Conservation (phyloP, 2,888 invertebrate genomes). For the Platynereis dumerilii region DNA sequence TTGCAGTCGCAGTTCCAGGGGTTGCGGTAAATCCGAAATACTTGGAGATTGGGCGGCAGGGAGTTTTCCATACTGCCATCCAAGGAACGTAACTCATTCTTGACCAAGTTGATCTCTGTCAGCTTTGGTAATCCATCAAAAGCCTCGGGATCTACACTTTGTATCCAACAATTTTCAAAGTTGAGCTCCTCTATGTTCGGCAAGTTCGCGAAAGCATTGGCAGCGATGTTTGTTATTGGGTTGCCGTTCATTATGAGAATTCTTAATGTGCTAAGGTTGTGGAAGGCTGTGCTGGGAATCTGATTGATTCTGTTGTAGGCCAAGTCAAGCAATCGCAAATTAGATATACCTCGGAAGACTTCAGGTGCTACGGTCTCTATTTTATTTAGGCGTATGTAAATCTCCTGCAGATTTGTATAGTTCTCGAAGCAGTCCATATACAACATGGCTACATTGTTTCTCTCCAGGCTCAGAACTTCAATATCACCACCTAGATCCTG, state of each 20-base stretch:
- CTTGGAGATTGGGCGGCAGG: constrained; percentile 30
- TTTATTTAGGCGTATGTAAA: constrained; percentile 33
- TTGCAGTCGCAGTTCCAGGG: constrained; percentile 41
- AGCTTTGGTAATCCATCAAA: constrained; percentile 30
- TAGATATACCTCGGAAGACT: constrained; percentile 33
- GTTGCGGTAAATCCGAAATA: constrained; percentile 38
- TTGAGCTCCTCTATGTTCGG: constrained; percentile 36
- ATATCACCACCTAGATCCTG: constrained; percentile 33
- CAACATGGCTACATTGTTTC: constrained; percentile 33
- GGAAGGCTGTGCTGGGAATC: constrained; percentile 29
- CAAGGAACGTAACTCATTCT: constrained; percentile 36
- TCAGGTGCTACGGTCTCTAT: constrained; percentile 34
- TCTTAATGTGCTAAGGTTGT: constrained; percentile 29
- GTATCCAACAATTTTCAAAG: constrained; percentile 38
- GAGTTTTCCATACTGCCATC: constrained; percentile 19
- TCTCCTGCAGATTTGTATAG: constrained; percentile 37
- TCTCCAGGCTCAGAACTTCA: constrained; percentile 34
- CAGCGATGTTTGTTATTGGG: constrained; percentile 30
- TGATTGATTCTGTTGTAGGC: constrained; percentile 32
- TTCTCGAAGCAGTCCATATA: constrained; percentile 27
- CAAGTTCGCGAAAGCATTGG: constrained; percentile 29
- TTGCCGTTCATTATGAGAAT: constrained; percentile 35
- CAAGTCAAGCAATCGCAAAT: constrained; percentile 36
- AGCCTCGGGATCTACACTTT: constrained; percentile 31
- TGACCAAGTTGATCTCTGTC: constrained; percentile 37